Evolutionary conservation across 2,888 invertebrate genomes (phyloP).

Genomic region (Hydraecia micacea): DNA sequence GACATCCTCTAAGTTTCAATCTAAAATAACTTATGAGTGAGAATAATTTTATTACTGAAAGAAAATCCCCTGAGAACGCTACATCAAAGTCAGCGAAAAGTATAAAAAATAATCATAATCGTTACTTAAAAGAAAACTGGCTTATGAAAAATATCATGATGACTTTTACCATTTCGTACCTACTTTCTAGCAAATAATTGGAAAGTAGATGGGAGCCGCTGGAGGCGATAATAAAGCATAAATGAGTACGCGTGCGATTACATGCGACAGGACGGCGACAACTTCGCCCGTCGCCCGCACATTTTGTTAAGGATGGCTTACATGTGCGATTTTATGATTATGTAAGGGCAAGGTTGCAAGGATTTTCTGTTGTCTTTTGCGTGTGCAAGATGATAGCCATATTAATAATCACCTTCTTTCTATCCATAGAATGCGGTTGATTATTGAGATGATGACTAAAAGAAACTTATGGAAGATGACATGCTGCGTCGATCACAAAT

Average conservation of each 20-base stretch:
- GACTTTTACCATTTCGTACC: constrained; percentile 20
- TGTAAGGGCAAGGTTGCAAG: neutral
- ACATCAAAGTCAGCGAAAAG: neutral
- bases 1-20: neutral
- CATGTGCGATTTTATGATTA: constrained; percentile 61
- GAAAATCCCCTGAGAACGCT: neutral
- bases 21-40: neutral
- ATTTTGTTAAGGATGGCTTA: constrained; percentile 71
- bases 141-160: constrained; percentile 1
- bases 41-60: neutral
- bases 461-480: no score
- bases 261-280: constrained; percentile 66
- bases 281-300: constrained; percentile 63
- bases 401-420: no score
- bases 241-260: constrained; percentile 69
- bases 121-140: constrained; percentile 9
- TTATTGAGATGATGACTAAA: no score
- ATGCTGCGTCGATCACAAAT: no score
- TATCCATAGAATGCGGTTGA: no score
- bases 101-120: neutral
- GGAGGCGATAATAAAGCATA: constrained; percentile 74
- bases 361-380: neutral
- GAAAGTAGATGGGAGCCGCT: constrained; percentile 63
- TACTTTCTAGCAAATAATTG: constrained; percentile 63
- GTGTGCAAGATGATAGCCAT: no score